Conservation (phyloP, 2,888 invertebrate genomes). For the Platycnemis pennipes region DNA sequence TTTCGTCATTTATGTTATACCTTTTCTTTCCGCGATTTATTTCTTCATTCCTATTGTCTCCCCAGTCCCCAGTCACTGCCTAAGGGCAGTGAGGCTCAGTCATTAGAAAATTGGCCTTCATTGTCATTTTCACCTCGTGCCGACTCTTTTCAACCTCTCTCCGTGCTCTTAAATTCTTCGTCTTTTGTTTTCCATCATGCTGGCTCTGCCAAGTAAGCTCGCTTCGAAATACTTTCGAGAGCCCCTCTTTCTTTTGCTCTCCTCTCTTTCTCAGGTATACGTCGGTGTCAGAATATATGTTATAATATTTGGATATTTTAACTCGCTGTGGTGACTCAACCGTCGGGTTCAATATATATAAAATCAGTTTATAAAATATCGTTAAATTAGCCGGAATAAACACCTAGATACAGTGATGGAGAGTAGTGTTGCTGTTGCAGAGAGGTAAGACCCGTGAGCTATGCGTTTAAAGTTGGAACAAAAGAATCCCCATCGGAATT, state of each 20-base stretch:
- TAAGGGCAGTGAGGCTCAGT: not conserved
- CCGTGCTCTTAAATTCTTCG: not conserved
- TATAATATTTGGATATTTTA: too few species aligned
- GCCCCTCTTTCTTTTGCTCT: not conserved
- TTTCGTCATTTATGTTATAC: not conserved
- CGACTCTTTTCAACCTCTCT: not conserved
- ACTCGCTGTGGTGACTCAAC: too few species aligned
- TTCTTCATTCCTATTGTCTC: too few species aligned
- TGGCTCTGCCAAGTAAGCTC: not conserved
- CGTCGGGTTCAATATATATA: too few species aligned
- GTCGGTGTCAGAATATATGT: too few species aligned
- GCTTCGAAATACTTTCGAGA: not conserved
- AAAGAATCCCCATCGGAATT: too few species aligned
- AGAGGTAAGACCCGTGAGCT: too few species aligned
- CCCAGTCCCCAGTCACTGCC: not conserved
- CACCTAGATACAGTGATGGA: too few species aligned
- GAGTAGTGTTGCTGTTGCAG: too few species aligned
- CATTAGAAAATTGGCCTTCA: not conserved
- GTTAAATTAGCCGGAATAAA: too few species aligned
- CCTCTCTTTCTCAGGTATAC: not conserved
- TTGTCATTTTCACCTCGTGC: not conserved
- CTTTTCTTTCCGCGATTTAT: not conserved
- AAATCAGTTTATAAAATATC: too few species aligned
- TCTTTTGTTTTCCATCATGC: not conserved
- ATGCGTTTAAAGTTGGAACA: too few species aligned